Evolutionary conservation across 2,888 invertebrate species (phyloP).

Genomic region (Fabriciana adippe): DNA sequence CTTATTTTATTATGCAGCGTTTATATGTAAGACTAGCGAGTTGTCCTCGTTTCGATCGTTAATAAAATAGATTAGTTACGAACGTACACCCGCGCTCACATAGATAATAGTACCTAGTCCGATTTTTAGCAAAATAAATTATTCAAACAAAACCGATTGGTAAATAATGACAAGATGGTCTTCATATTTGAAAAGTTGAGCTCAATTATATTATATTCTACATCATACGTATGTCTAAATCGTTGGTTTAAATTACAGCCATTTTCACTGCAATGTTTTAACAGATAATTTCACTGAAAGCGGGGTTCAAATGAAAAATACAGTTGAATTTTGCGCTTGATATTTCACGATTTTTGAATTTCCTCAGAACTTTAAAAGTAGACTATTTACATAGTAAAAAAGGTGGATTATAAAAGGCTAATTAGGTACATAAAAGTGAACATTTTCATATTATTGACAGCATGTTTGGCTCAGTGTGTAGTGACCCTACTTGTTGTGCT

Average conservation of each 20-base stretch:
- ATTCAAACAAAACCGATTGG: too few relatives aligned
- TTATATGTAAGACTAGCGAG: too few relatives aligned
- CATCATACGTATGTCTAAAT: neutral
- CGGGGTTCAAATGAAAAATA: neutral
- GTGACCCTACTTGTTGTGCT: too few relatives aligned
- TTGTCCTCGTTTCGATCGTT: too few relatives aligned
- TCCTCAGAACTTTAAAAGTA: constrained; percentile 10
- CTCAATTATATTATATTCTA: neutral
- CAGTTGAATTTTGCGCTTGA: neutral
- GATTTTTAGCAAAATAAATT: too few relatives aligned
- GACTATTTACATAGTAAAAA: constrained; percentile 9
- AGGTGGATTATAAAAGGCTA: constrained; percentile 3
- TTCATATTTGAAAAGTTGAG: neutral
- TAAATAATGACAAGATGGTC: too few relatives aligned
- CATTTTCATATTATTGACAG: too few relatives aligned
- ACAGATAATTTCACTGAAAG: neutral
- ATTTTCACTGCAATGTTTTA: constrained; percentile 6
- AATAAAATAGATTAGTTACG: too few relatives aligned
- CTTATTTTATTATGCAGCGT: too few relatives aligned
- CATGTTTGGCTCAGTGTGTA: too few relatives aligned
- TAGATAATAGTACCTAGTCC: too few relatives aligned
- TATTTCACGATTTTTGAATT: neutral
- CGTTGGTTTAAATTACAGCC: neutral
- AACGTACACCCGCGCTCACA: too few relatives aligned
- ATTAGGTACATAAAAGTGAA: neutral